Conservation (phyloP, 2,888 invertebrate species). For the Andrena hattorfiana region DNA sequence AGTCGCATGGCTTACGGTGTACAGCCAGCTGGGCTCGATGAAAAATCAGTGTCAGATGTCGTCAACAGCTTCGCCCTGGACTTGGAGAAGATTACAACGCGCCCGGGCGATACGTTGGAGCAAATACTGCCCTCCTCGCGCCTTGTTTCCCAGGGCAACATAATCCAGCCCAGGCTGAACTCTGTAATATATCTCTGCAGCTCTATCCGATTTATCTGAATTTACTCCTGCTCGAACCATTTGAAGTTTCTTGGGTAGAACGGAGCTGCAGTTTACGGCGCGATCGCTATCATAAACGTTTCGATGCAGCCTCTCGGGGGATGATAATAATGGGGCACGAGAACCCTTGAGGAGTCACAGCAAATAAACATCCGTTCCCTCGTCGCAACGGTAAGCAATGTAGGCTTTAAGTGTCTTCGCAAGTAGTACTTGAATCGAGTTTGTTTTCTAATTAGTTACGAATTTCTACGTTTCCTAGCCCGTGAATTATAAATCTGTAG, state of each 20-base stretch:
- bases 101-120: conserved; percentile 15
- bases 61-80: conserved; percentile 14
- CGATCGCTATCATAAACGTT: conserved; percentile 8
- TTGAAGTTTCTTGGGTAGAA: not conserved
- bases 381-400: not conserved
- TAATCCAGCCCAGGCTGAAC: conserved; percentile 13
- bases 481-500: not conserved
- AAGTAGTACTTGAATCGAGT: no score
- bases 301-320: not conserved
- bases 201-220: conserved; percentile 66
- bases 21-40: conserved; percentile 5
- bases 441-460: no score
- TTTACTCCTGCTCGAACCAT: conserved; percentile 45
- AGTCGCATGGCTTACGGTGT: not conserved
- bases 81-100: conserved; percentile 34
- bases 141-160: conserved; percentile 26
- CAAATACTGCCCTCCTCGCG: conserved; percentile 18
- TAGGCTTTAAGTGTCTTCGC: not conserved
- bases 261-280: conserved; percentile 5
- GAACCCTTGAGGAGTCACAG: not conserved
- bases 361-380: not conserved
- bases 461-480: no score
- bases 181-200: conserved; percentile 45
- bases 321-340: conserved; percentile 1
- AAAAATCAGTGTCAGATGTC: conserved; percentile 29